Base-by-base conservation (phyloP, 2,888 invertebrate species). In the Drosophila prolongata region DNA sequence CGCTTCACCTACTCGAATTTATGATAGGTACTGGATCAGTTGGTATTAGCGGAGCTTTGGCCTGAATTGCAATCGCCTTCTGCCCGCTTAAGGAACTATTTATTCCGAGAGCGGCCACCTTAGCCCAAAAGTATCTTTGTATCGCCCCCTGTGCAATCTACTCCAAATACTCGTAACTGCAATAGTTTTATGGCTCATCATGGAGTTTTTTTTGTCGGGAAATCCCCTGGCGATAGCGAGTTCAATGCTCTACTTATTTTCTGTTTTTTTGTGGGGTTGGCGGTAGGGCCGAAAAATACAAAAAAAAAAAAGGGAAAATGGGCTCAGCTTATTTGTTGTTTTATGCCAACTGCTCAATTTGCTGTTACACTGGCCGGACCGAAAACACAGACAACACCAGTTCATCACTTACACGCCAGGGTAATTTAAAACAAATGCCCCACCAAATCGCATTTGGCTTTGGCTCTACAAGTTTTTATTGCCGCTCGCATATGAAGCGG, bases 391-490 rank as follows among this genome's bases (percentile, higher is more conserved):
- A 66, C 49, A 62, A 62, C 53, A 53, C 54, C 54, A 49, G 86
- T 79, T 87, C 83, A 84, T 84, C 89, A 89, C 89, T 89, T 89
- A 87, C 86, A 89, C 82, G 89, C 88, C 77, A 89, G 86, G 79
- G 83, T 89, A 88, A 84, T 84, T 84, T 84, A 81, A 84, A 84
- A 87, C 89, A 89, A 83, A 89, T 83, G 86, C 89, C 79, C 74
- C 81, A 78, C 89, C 89, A 84, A 83, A 87, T 87, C 89, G 88
- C 79, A 81, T 72, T 85, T 57, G 72, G 85, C 67, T 78, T 70
- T 81, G 65, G 76, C 76, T 58, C 56, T 52, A 72, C 82, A 74
- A 78, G 69, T 76, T 84, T 87, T 87, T 89, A 87, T 82, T 76
- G 50, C 47, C 54, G 47, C 52, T 74, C 57, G 54, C 83, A 83